These are phyloP conservation scores for Corythornis leucogaster DNA, from an alignment of 2,797 vertebrate genomes.

Conservation along the genomic window DNA sequence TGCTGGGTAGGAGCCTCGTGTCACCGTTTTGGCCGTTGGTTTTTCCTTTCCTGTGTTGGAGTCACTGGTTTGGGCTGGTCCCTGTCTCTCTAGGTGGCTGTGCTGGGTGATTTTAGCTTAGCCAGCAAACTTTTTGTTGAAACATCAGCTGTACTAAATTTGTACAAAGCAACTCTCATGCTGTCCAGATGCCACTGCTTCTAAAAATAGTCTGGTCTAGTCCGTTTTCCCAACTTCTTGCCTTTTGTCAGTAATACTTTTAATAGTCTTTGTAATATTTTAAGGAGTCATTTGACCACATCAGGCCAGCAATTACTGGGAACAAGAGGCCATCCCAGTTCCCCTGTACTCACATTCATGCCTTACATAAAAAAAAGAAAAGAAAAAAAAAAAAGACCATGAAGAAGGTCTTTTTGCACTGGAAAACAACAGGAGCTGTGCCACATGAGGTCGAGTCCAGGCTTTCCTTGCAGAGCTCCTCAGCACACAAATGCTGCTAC, in stretches of 20 bases:
- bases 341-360: background rate
- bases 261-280: background rate
- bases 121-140: slow-evolving; percentile 7
- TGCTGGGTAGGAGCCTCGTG: fast-evolving
- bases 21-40: fast-evolving
- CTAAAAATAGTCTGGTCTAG: slow-evolving; percentile 51
- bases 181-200: slow-evolving; percentile 49
- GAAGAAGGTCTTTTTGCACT: background rate
- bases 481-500: background rate
- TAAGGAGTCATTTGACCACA: background rate
- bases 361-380: background rate
- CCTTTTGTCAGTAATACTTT: slow-evolving; percentile 15
- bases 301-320: background rate
- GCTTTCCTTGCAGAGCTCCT: background rate
- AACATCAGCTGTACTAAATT: slow-evolving; percentile 50
- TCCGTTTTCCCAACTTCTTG: slow-evolving; percentile 36
- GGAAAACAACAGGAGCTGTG: background rate
- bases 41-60: background rate
- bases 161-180: slow-evolving; percentile 38
- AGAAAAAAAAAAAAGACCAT: background rate
- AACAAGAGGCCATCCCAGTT: background rate
- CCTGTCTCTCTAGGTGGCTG: background rate
- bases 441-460: fast-evolving
- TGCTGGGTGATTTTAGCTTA: background rate
- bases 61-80: background rate